Conservation (phyloP, 2,888 invertebrate genomes). For the Melolontha melolontha region DNA sequence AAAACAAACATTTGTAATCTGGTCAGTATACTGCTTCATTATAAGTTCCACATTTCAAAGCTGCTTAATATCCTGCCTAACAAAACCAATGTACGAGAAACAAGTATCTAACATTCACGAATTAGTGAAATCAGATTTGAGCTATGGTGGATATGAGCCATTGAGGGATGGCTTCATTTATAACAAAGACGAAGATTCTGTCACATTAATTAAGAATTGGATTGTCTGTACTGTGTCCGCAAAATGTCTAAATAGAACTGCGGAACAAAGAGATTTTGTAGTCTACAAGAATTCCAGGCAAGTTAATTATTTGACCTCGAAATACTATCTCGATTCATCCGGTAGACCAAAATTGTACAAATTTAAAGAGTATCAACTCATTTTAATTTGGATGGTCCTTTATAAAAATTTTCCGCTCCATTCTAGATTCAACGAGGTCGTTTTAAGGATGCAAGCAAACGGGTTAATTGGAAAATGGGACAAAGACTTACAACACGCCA, state of each 20-base stretch:
- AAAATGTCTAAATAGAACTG: constrained; percentile 49
- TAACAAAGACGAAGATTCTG: constrained; percentile 31
- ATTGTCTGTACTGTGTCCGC: constrained; percentile 46
- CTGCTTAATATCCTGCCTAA: constrained; percentile 70
- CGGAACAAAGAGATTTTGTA: constrained; percentile 47
- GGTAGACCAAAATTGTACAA: constrained; percentile 46
- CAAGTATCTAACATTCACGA: constrained; percentile 70
- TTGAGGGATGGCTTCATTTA: constrained; percentile 39
- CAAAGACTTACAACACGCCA: constrained; percentile 33
- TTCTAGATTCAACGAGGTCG: constrained; percentile 39
- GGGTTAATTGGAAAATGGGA: constrained; percentile 48
- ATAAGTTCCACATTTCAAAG: constrained; percentile 71
- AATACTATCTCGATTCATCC: constrained; percentile 45
- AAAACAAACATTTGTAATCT: constrained; percentile 64
- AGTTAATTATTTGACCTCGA: constrained; percentile 47
- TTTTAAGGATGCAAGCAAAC: constrained; percentile 34
- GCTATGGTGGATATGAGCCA: constrained; percentile 58
- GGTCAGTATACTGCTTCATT: constrained; percentile 69
- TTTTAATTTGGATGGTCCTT: constrained; percentile 41
- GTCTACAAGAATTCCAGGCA: constrained; percentile 48
- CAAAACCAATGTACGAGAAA: constrained; percentile 67
- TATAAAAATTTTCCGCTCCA: constrained; percentile 45
- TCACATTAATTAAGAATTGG: constrained; percentile 47
- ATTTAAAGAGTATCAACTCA: constrained; percentile 41
- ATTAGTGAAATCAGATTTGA: constrained; percentile 65